These are phyloP conservation scores for Oncorhynchus kisutch DNA, from an alignment of 2,113 vertebrate species.

Conservation along the genomic window DNA sequence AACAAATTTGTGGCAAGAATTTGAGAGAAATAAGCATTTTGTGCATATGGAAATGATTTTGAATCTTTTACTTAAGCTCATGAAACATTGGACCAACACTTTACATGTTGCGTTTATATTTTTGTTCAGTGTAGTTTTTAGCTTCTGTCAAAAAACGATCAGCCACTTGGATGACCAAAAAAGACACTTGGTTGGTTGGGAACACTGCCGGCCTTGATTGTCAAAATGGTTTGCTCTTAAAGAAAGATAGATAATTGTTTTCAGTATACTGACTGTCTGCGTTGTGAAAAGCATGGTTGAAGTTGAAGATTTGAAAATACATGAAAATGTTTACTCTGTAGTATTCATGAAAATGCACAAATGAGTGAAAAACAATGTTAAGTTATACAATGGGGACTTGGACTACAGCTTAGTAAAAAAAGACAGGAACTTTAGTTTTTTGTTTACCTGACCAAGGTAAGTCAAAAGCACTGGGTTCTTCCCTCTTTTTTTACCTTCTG, in stretches of 20 bases:
- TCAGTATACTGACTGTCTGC: conserved; percentile 39
- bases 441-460: background rate
- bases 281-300: conserved; percentile 55
- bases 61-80: too few relatives aligned
- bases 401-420: conserved; percentile 15
- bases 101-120: too few relatives aligned
- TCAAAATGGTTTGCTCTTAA: conserved; percentile 58
- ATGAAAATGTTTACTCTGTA: conserved; percentile 22
- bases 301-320: conserved; percentile 26
- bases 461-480: conserved; percentile 28
- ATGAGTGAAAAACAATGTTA: conserved; percentile 28
- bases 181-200: conserved; percentile 44
- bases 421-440: conserved; percentile 24
- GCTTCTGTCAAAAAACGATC: conserved; percentile 10
- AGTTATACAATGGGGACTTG: conserved; percentile 19
- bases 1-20: too few relatives aligned
- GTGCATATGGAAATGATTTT: too few relatives aligned
- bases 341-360: conserved; percentile 40
- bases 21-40: too few relatives aligned
- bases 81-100: too few relatives aligned
- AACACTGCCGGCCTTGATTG: conserved; percentile 64
- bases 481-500: conserved; percentile 31
- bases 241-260: conserved; percentile 27
- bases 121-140: background rate
- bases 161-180: conserved; percentile 64